Percentiles rank a stretch among this genome's conserved stretches.
Evolutionary conservation across 2,888 invertebrate genomes (phyloP).

Genomic region (Tachina grossa): DNA sequence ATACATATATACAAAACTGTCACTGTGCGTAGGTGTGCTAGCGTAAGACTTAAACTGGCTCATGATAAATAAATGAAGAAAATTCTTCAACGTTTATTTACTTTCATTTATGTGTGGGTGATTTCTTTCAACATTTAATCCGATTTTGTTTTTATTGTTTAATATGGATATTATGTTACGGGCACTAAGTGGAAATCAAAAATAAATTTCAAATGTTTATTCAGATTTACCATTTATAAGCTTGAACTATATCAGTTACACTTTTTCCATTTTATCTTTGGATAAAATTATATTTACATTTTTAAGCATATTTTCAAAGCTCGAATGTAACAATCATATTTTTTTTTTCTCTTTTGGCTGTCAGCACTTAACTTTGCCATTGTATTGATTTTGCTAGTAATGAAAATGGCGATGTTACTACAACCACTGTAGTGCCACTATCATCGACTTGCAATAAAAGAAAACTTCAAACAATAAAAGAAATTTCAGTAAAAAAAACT

Average conservation of each 20-base stretch:
- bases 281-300: too few species aligned
- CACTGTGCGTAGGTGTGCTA: too few species aligned
- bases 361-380: slow-evolving; percentile 40
- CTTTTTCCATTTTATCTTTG: too few species aligned
- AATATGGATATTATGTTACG: too few species aligned
- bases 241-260: too few species aligned
- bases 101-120: not conserved
- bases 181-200: too few species aligned
- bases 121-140: not conserved
- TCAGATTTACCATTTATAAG: too few species aligned
- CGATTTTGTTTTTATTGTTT: too few species aligned
- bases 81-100: not conserved
- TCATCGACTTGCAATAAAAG: slow-evolving; percentile 61
- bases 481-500: slow-evolving; percentile 74
- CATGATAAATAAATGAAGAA: not conserved
- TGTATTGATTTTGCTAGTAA: slow-evolving; percentile 44
- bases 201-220: too few species aligned
- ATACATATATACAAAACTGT: too few species aligned
- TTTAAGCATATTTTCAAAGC: too few species aligned
- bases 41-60: too few species aligned
- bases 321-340: not conserved
- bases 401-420: slow-evolving; percentile 51
- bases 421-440: slow-evolving; percentile 38
- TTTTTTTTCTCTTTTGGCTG: slow-evolving; percentile 25
- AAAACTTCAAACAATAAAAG: slow-evolving; percentile 45